Evolutionary conservation across 1,140 invertebrate species (phyloP), one percentile per base, ranked within the genome.

Genomic region (Drosophila sucinea): DNA sequence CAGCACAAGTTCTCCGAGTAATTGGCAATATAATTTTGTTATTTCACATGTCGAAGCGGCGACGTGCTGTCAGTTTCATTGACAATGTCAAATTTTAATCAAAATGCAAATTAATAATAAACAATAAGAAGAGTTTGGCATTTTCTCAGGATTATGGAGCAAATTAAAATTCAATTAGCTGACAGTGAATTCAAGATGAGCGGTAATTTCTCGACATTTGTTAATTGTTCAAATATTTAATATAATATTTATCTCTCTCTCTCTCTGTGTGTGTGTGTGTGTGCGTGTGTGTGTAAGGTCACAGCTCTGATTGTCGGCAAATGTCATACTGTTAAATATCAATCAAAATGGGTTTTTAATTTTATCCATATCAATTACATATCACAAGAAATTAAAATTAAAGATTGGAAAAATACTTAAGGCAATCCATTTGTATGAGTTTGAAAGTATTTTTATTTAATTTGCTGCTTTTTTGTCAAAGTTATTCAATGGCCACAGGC

Each of bases 81-180:
- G 83, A 82, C 83, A 82, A 58, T 79, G 64, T 79, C 73, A 77
- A 79, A 77, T 71, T 78, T 67, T 70, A 89, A 89, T 89, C 84
- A 89, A 89, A 78, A 89, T 89, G 84, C 84, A 89, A 89, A 89
- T 89, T 89, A 89, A 89, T 89, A 83, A 89, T 84, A 89, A 89
- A 89, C 84, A 89, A 81, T 83, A 89, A 75, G 84, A 89, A 75
- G 84, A 62, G 62, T 65, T 72, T 83, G 83, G 60, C 84, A 89
- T 74, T 80, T 83, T 54, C 70, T 23, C 40, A 40, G 47, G 17
- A 68, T 55, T 32, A 40, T 60, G 74, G 60, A 27, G 41, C 68
- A 77, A 77, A 77, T 70, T 70, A 72, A 87, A 72, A 69, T 70
- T 66, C 66, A 77, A 79, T 82, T 77, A 87, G 83, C 73, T 87